Percentiles rank a stretch among this genome's conserved stretches.
These are phyloP conservation scores for Diachasmimorpha longicaudata DNA, from an alignment of 1,140 invertebrate genomes.

Conservation along the genomic window DNA sequence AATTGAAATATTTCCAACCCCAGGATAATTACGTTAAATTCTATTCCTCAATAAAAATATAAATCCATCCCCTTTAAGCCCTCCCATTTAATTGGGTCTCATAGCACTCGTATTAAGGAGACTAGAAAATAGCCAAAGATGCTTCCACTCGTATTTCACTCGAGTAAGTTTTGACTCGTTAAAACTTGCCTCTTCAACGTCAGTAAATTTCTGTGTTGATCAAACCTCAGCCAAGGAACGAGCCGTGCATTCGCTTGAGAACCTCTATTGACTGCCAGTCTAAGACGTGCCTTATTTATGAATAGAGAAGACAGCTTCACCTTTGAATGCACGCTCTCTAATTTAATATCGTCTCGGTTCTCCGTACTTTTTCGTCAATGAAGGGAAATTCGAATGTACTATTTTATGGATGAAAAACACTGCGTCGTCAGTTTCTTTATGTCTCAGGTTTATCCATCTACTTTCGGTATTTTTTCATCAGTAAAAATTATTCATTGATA, in stretches of 20 bases:
- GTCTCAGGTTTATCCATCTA: no score
- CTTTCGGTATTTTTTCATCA: no score
- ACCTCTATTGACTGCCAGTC: background rate
- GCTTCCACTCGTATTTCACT: background rate
- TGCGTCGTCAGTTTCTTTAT: no score
- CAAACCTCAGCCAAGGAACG: background rate
- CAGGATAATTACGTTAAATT: no score
- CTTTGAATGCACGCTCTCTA: background rate
- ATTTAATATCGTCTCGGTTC: no score
- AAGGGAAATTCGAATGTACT: no score
- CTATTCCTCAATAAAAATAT: no score
- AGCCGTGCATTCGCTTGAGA: background rate
- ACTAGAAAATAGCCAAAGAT: background rate
- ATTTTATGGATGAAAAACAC: no score
- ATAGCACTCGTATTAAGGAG: background rate
- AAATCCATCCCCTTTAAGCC: no score
- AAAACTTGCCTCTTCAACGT: background rate
- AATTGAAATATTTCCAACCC: no score
- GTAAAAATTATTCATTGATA: no score
- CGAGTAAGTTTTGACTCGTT: background rate
- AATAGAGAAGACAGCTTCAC: background rate
- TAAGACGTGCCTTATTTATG: background rate
- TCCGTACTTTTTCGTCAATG: no score
- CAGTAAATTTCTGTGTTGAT: background rate
- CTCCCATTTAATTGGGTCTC: background rate